phyloP scores from a whole-genome alignment of 1,140 invertebrate species.

The Rhopalosiphum padi region DNA sequence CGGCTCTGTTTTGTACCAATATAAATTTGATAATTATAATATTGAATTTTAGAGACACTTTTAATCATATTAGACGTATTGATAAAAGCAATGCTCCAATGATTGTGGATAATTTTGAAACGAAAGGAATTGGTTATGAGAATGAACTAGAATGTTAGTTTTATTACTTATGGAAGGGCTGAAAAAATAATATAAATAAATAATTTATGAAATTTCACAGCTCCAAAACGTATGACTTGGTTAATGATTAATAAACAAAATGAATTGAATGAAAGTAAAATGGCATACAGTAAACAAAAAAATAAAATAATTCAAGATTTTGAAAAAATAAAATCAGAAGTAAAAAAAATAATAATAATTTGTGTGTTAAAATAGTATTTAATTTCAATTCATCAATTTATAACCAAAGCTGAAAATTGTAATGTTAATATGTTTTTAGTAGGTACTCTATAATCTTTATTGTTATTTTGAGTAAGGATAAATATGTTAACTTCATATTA shows the following conservation, averaged over 20 bases:
- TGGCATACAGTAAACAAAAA: background rate
- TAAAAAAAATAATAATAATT: background rate
- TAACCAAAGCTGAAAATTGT: too few relatives aligned
- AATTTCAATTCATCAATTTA: too few relatives aligned
- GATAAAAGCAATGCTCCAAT: background rate
- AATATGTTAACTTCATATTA: too few relatives aligned
- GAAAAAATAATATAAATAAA: background rate
- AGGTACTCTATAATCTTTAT: too few relatives aligned
- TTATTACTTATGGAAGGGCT: background rate
- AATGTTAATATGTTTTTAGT: too few relatives aligned
- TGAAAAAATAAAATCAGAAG: slow-evolving; percentile 55
- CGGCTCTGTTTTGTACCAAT: too few relatives aligned
- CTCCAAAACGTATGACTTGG: slow-evolving; percentile 46
- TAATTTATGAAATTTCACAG: background rate
- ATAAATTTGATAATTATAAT: background rate
- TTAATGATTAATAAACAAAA: slow-evolving; percentile 16
- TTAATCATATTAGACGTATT: background rate
- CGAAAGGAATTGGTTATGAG: slow-evolving; percentile 13
- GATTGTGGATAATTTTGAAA: background rate
- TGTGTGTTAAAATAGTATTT: too few relatives aligned
- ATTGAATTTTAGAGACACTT: background rate
- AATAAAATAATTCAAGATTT: slow-evolving; percentile 49
- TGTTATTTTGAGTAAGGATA: too few relatives aligned
- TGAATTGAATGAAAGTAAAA: slow-evolving; percentile 18
- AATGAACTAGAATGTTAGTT: background rate